Percentiles rank a stretch among this genome's conserved stretches.
phyloP scores from a whole-genome alignment of 1,140 invertebrate species.

The Trichonephila clavata region DNA sequence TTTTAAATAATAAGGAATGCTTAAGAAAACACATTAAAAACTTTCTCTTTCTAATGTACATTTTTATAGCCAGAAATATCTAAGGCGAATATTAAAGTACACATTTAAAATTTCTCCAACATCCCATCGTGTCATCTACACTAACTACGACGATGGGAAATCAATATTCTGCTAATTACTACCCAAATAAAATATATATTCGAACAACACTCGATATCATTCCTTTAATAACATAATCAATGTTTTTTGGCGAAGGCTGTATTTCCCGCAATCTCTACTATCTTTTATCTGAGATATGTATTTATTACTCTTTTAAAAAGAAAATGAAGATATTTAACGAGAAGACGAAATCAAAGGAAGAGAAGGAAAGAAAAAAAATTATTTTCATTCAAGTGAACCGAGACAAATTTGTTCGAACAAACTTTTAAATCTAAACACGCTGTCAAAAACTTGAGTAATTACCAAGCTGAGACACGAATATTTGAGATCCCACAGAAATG shows the following conservation, averaged over 20 bases:
- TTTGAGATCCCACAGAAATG: background rate
- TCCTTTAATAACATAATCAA: background rate
- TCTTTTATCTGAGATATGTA: background rate
- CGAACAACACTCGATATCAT: background rate
- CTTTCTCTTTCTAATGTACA: too few relatives aligned
- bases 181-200: background rate
- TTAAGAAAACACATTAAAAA: too few relatives aligned
- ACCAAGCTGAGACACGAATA: background rate
- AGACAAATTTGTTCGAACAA: background rate
- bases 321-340: background rate
- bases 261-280: background rate
- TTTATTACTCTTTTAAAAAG: background rate
- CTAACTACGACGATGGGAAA: background rate
- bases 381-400: background rate
- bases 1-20: too few relatives aligned
- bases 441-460: constrained; percentile 39
- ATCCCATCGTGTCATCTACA: too few relatives aligned
- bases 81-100: too few relatives aligned
- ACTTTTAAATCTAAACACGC: constrained; percentile 27
- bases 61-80: too few relatives aligned
- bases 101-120: too few relatives aligned
- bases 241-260: background rate
- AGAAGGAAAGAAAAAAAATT: background rate
- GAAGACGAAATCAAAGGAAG: background rate
- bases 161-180: background rate